A percentile compares a stretch with the other conserved stretches of the same genome.
Conservation (phyloP, 2,888 invertebrate species). For the Caenorhabditis wallacei region DNA sequence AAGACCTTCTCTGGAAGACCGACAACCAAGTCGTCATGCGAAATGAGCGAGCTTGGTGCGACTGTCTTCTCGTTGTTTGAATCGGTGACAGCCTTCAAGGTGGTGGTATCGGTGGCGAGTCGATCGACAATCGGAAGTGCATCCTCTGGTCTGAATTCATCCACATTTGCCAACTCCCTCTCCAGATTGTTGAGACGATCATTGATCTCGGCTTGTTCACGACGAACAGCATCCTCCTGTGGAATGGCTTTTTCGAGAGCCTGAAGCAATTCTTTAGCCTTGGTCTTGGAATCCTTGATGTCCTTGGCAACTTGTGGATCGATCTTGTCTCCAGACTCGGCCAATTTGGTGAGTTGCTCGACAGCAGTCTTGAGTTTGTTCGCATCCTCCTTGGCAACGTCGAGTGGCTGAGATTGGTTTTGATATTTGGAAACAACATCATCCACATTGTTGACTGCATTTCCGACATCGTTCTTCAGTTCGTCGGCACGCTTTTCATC, state of each 20-base stretch:
- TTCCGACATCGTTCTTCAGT: slow-evolving; percentile 49
- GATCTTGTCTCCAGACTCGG: slow-evolving; percentile 37
- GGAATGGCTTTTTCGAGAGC: slow-evolving; percentile 62
- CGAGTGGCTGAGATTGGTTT: slow-evolving; percentile 57
- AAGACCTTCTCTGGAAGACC: slow-evolving; percentile 56
- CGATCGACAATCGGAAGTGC: slow-evolving; percentile 61
- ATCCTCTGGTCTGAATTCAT: slow-evolving; percentile 46
- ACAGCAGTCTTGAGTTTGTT: slow-evolving; percentile 46
- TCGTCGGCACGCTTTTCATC: slow-evolving; percentile 61
- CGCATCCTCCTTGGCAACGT: slow-evolving; percentile 56
- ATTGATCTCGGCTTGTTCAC: slow-evolving; percentile 50
- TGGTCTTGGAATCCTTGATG: slow-evolving; percentile 64
- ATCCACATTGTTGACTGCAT: slow-evolving; percentile 52
- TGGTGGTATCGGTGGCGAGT: slow-evolving; percentile 52
- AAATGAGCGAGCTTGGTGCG: slow-evolving; percentile 49
- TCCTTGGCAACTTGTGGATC: slow-evolving; percentile 64
- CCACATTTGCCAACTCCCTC: slow-evolving; percentile 32
- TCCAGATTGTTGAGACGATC: slow-evolving; percentile 42
- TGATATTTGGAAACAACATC: slow-evolving; percentile 60
- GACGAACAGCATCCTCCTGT: slow-evolving; percentile 41
- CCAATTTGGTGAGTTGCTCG: slow-evolving; percentile 43
- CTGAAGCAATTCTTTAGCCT: slow-evolving; percentile 62
- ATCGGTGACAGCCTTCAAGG: slow-evolving; percentile 56
- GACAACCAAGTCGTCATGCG: slow-evolving; percentile 54
- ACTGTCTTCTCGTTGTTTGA: slow-evolving; percentile 53